These are phyloP conservation scores for Pteria penguin DNA, from an alignment of 2,888 invertebrate genomes.

Conservation along the genomic window DNA sequence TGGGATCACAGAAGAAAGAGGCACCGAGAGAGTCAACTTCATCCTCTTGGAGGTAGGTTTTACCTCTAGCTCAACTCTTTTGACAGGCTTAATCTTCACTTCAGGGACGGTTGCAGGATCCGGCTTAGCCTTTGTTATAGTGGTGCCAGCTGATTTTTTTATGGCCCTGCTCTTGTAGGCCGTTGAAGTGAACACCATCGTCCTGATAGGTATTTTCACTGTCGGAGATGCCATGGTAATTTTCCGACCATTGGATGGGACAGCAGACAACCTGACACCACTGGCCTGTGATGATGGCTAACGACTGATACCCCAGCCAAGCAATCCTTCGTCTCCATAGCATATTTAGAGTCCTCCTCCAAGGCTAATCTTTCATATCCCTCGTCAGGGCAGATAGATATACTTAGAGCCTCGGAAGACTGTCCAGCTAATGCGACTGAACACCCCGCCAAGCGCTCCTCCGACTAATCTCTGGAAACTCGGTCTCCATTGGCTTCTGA, in stretches of 20 bases:
- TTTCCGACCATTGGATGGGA: background rate
- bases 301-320: constrained; percentile 6
- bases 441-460: constrained; percentile 1
- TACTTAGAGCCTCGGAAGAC: background rate
- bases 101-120: background rate
- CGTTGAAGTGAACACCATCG: background rate
- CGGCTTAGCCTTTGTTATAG: background rate
- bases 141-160: background rate
- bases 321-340: background rate
- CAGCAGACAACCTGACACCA: background rate
- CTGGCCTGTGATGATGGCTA: background rate
- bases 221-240: background rate
- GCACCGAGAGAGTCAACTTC: background rate
- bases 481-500: background rate
- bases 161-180: background rate
- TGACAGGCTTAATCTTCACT: background rate
- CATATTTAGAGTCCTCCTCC: background rate
- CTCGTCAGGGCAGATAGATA: background rate
- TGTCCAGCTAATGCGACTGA: background rate
- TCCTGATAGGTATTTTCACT: background rate
- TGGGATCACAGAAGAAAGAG: no score
- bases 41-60: background rate
- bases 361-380: background rate
- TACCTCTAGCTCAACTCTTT: background rate
- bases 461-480: background rate